Base-by-base conservation (phyloP, 92 coral and sea anemone genomes). In the Zoanthus sansibaricus region DNA sequence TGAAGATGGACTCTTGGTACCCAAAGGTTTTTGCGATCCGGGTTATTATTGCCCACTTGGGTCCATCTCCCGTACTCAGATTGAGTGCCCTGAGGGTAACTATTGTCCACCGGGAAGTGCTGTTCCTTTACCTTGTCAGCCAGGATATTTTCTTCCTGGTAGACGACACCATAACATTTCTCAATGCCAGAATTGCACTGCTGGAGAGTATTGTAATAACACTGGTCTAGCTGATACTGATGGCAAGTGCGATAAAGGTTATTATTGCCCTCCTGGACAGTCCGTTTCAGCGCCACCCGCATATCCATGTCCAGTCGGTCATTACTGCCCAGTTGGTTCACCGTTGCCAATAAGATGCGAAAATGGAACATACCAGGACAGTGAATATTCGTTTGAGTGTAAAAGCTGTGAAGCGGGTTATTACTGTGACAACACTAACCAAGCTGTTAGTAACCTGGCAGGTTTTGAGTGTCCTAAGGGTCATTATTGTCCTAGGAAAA, bases 41-140 rank as follows among this genome's bases (percentile, higher is more conserved):
- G 98, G 99, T 14, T 95, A 93, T 71, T 97, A 90, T 86, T 97
- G 99, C 89, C 99, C 99, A 4, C 77, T 91, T 3, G 95, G 96
- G 17, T 97, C 99, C 15, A 70, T 74, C 14, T 90, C 92, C n/a
- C 90, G 94, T 20, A 87, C 82, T 77, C 90, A 97, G 82, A 11
- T 75, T 54, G 89, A 88, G 54, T 97, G 99, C 72, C 93, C 87
- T 21, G 86, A 93, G 42, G 99, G 99, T 17, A 48, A 93, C 83
- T 95, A 95, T 83, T 97, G 99, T 45, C 98, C 98, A 54, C 18
- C 68, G 71, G 94, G 94, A 7, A 95, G 97, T 61, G 77, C 84
- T 8, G 78, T n/a, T 1, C 94, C 97, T 8, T 21, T 42, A 7
- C 91, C 98, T 4, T 97, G 99, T 79, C 92, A 87, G 46, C 97